These are phyloP conservation scores for Sandelia bainsii DNA, from an alignment of 2,797 vertebrate species.

Conservation along the genomic window DNA sequence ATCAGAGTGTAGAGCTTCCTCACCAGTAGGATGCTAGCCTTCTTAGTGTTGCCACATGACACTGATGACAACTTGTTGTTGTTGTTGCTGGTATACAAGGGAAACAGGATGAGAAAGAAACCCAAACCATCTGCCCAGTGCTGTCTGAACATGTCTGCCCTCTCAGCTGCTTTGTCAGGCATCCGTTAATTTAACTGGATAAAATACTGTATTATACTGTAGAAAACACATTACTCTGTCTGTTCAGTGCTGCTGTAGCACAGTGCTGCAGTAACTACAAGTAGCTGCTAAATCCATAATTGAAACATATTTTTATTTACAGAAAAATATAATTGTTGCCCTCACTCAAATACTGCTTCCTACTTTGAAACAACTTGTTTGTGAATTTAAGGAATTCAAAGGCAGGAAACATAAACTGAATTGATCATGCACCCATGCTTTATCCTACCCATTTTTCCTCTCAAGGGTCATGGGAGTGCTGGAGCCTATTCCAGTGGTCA, in stretches of 20 bases:
- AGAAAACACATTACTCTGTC: too few relatives aligned
- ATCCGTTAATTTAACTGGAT: too few relatives aligned
- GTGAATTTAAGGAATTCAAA: too few relatives aligned
- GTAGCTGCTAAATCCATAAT: neutral
- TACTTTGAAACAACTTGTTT: neutral
- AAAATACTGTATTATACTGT: too few relatives aligned
- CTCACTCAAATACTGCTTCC: too few relatives aligned
- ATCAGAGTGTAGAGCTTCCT: conserved; percentile 95
- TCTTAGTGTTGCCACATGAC: conserved; percentile 87
- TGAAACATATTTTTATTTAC: too few relatives aligned
- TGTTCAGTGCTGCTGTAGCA: neutral
- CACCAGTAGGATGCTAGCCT: conserved; percentile 91
- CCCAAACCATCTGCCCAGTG: neutral
- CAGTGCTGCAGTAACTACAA: neutral
- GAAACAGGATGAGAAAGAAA: conserved; percentile 1
- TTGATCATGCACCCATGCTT: too few relatives aligned
- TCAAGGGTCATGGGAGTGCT: too few relatives aligned
- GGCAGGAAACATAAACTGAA: too few relatives aligned
- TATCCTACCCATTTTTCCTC: too few relatives aligned
- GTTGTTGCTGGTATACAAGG: conserved; percentile 50
- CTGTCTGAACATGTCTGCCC: neutral
- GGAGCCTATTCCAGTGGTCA: too few relatives aligned
- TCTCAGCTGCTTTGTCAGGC: neutral
- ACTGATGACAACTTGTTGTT: conserved; percentile 58
- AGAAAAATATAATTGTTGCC: neutral